These are phyloP conservation scores for Orycteropus afer DNA, from an alignment of 2,113 vertebrate species.

Conservation along the genomic window DNA sequence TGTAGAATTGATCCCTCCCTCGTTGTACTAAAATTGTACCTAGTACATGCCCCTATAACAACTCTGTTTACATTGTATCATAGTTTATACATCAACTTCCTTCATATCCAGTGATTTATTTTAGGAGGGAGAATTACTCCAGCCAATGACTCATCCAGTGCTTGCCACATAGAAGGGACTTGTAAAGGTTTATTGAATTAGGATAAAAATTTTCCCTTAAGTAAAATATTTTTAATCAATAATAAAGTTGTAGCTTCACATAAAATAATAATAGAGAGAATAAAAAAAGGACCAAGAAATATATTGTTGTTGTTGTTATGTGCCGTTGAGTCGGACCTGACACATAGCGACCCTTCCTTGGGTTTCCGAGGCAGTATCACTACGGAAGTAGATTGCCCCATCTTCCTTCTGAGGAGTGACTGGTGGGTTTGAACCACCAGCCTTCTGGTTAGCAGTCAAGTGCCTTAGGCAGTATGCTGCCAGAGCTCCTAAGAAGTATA, in stretches of 20 bases:
- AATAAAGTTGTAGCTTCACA: neutral
- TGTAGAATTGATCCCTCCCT: rapidly evolving
- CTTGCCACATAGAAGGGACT: neutral
- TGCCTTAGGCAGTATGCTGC: no score
- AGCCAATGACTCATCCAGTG: neutral
- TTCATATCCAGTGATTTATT: neutral
- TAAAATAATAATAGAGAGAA: neutral
- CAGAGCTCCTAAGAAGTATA: no score
- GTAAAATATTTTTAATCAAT: neutral
- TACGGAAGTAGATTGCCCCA: no score
- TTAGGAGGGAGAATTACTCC: neutral
- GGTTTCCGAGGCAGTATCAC: no score
- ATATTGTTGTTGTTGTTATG: no score
- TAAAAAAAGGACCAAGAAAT: neutral
- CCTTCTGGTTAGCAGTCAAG: no score
- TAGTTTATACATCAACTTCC: neutral
- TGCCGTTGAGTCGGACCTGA: no score
- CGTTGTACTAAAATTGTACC: no score
- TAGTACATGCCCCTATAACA: no score
- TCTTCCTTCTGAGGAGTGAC: no score
- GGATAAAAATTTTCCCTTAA: neutral
- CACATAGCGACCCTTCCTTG: no score
- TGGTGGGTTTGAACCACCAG: no score
- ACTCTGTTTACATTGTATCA: neutral
- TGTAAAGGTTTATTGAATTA: neutral